phyloP scores from a whole-genome alignment of 2,113 vertebrate genomes.

The Tympanuchus pallidicinctus region DNA sequence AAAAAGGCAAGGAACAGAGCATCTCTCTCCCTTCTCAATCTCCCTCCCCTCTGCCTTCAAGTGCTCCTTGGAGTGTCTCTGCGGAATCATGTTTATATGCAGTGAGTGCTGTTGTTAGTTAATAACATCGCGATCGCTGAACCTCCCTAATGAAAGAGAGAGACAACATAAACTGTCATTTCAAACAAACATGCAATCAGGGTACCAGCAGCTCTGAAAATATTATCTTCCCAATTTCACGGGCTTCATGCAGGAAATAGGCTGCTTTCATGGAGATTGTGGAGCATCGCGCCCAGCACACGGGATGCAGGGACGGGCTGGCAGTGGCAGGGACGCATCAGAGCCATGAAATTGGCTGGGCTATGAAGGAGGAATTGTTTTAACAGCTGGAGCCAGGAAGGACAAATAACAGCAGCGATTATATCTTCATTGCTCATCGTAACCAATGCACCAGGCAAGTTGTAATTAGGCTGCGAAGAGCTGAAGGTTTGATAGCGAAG shows the following conservation, averaged over 20 bases:
- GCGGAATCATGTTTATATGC: slow-evolving; percentile 78
- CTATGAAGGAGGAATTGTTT: slow-evolving; percentile 78
- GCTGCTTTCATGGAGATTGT: slow-evolving; percentile 64
- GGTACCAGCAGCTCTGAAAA: slow-evolving; percentile 69
- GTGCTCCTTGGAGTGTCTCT: slow-evolving; percentile 75
- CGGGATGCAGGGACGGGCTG: not conserved
- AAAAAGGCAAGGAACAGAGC: not conserved
- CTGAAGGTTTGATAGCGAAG: slow-evolving; percentile 55
- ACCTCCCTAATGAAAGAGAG: slow-evolving; percentile 80
- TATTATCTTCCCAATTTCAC: slow-evolving; percentile 77
- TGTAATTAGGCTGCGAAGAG: slow-evolving; percentile 73
- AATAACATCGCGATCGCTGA: slow-evolving; percentile 79
- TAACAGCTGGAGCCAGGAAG: slow-evolving; percentile 77
- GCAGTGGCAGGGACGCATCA: slow-evolving; percentile 45
- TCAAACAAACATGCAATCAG: slow-evolving; percentile 83
- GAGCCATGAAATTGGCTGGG: slow-evolving; percentile 73
- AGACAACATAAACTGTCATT: slow-evolving; percentile 80
- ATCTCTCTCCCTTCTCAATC: slow-evolving; percentile 16
- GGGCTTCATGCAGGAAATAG: slow-evolving; percentile 67
- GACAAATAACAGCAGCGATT: slow-evolving; percentile 78
- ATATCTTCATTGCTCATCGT: slow-evolving; percentile 75
- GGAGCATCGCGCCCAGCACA: not conserved
- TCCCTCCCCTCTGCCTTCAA: slow-evolving; percentile 73
- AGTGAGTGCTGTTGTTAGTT: slow-evolving; percentile 77
- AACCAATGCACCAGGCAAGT: slow-evolving; percentile 63